Evolutionary conservation across 2,888 invertebrate genomes (phyloP).

Genomic region (Perdita meconis): DNA sequence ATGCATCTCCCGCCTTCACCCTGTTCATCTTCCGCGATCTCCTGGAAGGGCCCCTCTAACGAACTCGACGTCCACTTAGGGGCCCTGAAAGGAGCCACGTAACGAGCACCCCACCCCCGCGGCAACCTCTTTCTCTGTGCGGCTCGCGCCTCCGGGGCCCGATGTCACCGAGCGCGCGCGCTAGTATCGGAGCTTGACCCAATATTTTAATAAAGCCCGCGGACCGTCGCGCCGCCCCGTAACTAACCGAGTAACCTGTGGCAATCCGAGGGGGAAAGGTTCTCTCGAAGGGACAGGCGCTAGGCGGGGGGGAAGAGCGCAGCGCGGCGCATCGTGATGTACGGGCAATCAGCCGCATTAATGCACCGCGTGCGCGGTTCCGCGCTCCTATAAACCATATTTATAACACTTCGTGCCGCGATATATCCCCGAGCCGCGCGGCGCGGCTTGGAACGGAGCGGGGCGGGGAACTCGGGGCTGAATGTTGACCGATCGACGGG

Average conservation of each 20-base stretch:
- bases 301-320: slow-evolving; percentile 31
- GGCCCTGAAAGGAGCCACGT: slow-evolving; percentile 78
- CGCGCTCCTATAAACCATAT: slow-evolving; percentile 80
- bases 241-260: slow-evolving; percentile 78
- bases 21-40: slow-evolving; percentile 79
- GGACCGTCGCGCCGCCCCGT: slow-evolving; percentile 77
- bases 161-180: slow-evolving; percentile 38
- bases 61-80: slow-evolving; percentile 81
- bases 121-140: slow-evolving; percentile 60
- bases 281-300: too few species aligned
- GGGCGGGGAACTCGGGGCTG: not conserved
- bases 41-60: slow-evolving; percentile 78
- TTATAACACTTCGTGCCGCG: slow-evolving; percentile 78
- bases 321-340: slow-evolving; percentile 76
- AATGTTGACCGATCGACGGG: slow-evolving; percentile 51
- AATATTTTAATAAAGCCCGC: slow-evolving; percentile 82
- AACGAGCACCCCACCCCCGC: slow-evolving; percentile 77
- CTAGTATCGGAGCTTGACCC: slow-evolving; percentile 71
- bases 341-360: slow-evolving; percentile 83
- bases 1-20: slow-evolving; percentile 77
- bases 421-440: slow-evolving; percentile 67
- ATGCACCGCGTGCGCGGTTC: slow-evolving; percentile 80
- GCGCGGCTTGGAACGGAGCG: not conserved
- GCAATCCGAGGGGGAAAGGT: slow-evolving; percentile 52
- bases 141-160: slow-evolving; percentile 58